These are phyloP conservation scores for Drosophila pseudoananassae DNA, from an alignment of 1,140 invertebrate genomes.

Conservation along the genomic window DNA sequence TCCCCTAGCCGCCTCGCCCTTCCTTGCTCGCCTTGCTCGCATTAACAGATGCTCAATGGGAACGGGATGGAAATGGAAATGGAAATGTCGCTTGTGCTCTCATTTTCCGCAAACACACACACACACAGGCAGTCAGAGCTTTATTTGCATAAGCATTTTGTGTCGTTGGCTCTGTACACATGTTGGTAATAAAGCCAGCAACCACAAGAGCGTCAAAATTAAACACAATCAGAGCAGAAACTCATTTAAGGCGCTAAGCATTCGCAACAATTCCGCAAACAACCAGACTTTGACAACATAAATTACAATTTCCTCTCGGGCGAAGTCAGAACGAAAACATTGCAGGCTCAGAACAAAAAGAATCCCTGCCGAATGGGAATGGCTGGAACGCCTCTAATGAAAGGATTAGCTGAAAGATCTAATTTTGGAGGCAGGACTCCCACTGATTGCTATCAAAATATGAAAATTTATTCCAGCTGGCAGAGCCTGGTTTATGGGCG, in stretches of 20 bases:
- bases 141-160: slow-evolving; percentile 56
- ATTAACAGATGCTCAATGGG: slow-evolving; percentile 71
- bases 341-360: slow-evolving; percentile 8
- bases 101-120: slow-evolving; percentile 46
- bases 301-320: slow-evolving; percentile 48
- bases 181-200: slow-evolving; percentile 48
- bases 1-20: background rate
- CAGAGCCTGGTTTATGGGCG: slow-evolving; percentile 26
- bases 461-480: slow-evolving; percentile 61
- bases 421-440: slow-evolving; percentile 16
- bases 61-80: slow-evolving; percentile 41
- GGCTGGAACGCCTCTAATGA: slow-evolving; percentile 63
- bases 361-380: slow-evolving; percentile 49
- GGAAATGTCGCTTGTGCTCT: slow-evolving; percentile 63
- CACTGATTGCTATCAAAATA: slow-evolving; percentile 57
- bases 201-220: slow-evolving; percentile 61
- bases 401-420: slow-evolving; percentile 39
- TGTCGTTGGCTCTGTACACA: slow-evolving; percentile 40
- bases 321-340: slow-evolving; percentile 7
- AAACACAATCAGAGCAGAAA: slow-evolving; percentile 82
- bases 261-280: slow-evolving; percentile 73
- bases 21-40: slow-evolving; percentile 18
- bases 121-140: slow-evolving; percentile 1
- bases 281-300: slow-evolving; percentile 48
- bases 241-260: slow-evolving; percentile 79